Evolutionary conservation across 2,888 invertebrate genomes (phyloP).

Genomic region (Melitaea athalia): DNA sequence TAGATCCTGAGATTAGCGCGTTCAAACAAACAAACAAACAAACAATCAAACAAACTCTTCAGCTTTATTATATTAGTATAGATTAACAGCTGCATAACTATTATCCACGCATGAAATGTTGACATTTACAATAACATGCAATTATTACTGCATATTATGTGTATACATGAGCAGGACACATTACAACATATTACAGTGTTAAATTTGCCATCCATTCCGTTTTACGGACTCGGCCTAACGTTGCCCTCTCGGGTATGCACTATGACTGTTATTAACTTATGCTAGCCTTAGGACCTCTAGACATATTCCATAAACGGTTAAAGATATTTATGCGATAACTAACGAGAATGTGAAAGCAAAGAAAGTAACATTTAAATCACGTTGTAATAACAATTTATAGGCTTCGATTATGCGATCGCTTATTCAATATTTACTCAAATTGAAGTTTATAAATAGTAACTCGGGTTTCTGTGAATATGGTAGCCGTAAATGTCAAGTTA

Average conservation of each 20-base stretch:
- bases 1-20: too few relatives aligned
- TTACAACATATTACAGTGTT: slow-evolving; percentile 5
- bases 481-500: slow-evolving; percentile 6
- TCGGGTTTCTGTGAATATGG: neutral
- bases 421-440: neutral
- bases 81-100: slow-evolving; percentile 23
- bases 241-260: slow-evolving; percentile 4
- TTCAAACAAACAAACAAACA: too few relatives aligned
- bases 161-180: slow-evolving; percentile 6
- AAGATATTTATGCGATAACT: neutral
- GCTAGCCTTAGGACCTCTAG: neutral
- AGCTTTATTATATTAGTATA: too few relatives aligned
- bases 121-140: slow-evolving; percentile 38
- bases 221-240: neutral
- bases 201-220: slow-evolving; percentile 1
- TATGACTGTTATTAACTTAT: neutral
- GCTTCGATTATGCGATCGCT: neutral
- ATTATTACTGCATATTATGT: slow-evolving; percentile 30
- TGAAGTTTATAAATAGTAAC: neutral
- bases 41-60: too few relatives aligned
- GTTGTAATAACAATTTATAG: slow-evolving; percentile 2
- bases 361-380: slow-evolving; percentile 11
- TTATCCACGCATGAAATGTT: slow-evolving; percentile 33
- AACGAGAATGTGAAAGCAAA: slow-evolving; percentile 3
- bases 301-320: neutral